Evolutionary conservation across 1,140 invertebrate genomes (phyloP).

Genomic region (Pseudobourletiella spinata): DNA sequence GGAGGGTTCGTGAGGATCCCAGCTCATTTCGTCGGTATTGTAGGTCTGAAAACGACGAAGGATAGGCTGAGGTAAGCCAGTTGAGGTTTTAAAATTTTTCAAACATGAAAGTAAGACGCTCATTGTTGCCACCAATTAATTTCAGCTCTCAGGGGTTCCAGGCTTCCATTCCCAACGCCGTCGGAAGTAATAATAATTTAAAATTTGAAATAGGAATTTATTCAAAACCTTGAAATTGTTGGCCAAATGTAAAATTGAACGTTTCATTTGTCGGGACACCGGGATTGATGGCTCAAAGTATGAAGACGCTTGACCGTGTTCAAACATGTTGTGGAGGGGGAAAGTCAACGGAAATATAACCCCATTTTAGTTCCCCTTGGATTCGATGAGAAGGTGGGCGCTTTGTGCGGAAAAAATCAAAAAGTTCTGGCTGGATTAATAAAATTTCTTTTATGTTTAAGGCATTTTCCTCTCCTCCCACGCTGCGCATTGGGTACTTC

Average conservation of each 20-base stretch:
- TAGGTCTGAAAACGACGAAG: slow-evolving; percentile 31
- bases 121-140: too few species aligned
- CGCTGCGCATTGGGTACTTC: slow-evolving; percentile 40
- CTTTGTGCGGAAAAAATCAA: too few species aligned
- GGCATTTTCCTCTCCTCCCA: slow-evolving; percentile 1
- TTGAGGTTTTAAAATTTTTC: too few species aligned
- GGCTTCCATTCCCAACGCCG: slow-evolving; percentile 21
- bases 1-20: slow-evolving; percentile 38
- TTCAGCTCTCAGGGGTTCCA: slow-evolving; percentile 20
- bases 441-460: not conserved
- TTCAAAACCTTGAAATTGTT: too few species aligned
- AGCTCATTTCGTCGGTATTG: slow-evolving; percentile 31
- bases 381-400: slow-evolving; percentile 30
- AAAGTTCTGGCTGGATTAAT: too few species aligned
- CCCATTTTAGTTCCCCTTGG: slow-evolving; percentile 25
- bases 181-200: too few species aligned
- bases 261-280: too few species aligned
- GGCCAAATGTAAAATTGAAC: too few species aligned
- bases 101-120: too few species aligned
- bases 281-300: slow-evolving; percentile 18
- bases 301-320: slow-evolving; percentile 13
- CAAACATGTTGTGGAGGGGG: slow-evolving; percentile 9
- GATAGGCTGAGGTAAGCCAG: slow-evolving; percentile 29
- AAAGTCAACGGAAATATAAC: slow-evolving; percentile 30
- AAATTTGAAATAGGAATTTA: too few species aligned